phyloP scores from a whole-genome alignment of 2,888 invertebrate genomes.

The Agrochola macilenta region DNA sequence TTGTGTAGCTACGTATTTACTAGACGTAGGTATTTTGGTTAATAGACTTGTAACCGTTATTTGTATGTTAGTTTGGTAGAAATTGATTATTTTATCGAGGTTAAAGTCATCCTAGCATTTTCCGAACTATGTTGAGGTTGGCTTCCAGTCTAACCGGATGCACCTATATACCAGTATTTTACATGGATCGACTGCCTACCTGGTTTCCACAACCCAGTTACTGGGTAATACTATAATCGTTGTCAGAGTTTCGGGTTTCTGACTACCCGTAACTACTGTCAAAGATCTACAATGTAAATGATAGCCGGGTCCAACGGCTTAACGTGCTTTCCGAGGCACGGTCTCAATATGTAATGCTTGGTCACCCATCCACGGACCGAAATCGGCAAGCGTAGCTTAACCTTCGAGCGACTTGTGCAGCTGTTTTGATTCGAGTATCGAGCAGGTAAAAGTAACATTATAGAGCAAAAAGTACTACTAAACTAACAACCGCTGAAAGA shows the following conservation, averaged over 20 bases:
- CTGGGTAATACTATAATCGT: neutral
- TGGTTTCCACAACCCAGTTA: neutral
- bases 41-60: constrained; percentile 6
- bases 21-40: constrained; percentile 3
- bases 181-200: neutral
- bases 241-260: neutral
- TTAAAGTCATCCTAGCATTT: neutral
- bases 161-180: neutral
- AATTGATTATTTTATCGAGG: neutral
- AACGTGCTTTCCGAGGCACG: neutral
- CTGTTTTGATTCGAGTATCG: neutral
- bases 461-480: too few species aligned
- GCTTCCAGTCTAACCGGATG: neutral
- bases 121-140: neutral
- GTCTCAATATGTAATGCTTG: neutral
- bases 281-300: neutral
- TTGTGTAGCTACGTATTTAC: neutral
- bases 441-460: too few species aligned
- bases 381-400: neutral
- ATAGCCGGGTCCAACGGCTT: neutral
- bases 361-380: neutral
- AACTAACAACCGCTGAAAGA: too few species aligned
- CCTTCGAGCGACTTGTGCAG: neutral
- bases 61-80: neutral
- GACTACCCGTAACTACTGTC: neutral